Percentiles rank a stretch among this genome's conserved stretches.
phyloP scores from a whole-genome alignment of 2,113 vertebrate genomes.

The Australoheros scitulus region DNA sequence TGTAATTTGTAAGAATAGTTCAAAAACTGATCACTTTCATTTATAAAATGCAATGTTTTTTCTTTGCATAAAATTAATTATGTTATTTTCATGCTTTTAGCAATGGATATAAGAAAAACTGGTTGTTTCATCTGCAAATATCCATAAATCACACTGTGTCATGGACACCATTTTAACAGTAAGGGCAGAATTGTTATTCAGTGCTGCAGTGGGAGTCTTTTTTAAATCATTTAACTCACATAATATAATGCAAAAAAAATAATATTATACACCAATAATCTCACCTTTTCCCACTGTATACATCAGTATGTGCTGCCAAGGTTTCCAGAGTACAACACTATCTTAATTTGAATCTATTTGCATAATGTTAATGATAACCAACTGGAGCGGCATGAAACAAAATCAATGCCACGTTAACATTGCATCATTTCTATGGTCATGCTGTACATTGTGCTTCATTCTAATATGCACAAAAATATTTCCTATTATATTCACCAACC shows the following conservation, averaged over 20 bases:
- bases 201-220: neutral
- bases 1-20: neutral
- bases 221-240: neutral
- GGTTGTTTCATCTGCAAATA: neutral
- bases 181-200: neutral
- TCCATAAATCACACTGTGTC: neutral
- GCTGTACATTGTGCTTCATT: neutral
- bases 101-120: neutral
- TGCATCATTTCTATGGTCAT: neutral
- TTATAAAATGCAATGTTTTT: neutral
- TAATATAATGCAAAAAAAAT: neutral
- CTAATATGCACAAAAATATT: neutral
- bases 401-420: neutral
- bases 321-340: neutral
- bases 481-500: conserved; percentile 1
- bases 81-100: neutral
- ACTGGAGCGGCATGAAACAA: neutral
- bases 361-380: neutral
- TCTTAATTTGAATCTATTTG: neutral
- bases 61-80: neutral
- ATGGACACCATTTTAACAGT: neutral
- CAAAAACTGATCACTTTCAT: neutral
- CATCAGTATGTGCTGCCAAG: neutral
- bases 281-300: neutral
- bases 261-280: neutral